Conservation (phyloP, 2,113 vertebrate species). For the Thymallus thymallus region DNA sequence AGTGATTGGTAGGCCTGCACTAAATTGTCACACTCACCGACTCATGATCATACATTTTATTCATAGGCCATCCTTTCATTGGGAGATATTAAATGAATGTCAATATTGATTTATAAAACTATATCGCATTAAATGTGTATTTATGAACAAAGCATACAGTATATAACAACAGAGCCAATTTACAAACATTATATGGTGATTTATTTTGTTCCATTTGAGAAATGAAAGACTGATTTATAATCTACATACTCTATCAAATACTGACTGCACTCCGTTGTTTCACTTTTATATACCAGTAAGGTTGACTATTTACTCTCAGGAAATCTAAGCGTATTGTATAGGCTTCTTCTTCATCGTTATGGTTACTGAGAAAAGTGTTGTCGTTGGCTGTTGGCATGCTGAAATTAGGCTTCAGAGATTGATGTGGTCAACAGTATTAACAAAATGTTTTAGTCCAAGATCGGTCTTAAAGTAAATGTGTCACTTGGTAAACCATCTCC, state of each 20-base stretch:
- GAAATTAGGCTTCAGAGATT: slow-evolving; percentile 4
- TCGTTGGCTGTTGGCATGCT: slow-evolving; percentile 13
- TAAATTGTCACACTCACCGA: no score
- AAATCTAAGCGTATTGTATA: slow-evolving; percentile 78
- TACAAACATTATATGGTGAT: not conserved
- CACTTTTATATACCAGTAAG: slow-evolving; percentile 76
- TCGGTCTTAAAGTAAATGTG: not conserved
- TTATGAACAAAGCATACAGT: not conserved
- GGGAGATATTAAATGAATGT: not conserved
- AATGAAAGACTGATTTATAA: not conserved
- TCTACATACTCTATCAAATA: not conserved
- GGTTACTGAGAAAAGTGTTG: slow-evolving; percentile 25
- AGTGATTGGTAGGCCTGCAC: no score
- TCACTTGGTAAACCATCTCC: not conserved
- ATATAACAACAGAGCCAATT: not conserved
- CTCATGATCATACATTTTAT: no score
- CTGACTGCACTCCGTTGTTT: slow-evolving; percentile 3
- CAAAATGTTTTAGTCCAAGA: not conserved
- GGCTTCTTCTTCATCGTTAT: slow-evolving; percentile 42
- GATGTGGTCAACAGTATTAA: not conserved
- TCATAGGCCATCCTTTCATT: not conserved
- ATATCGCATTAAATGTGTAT: not conserved
- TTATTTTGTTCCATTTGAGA: not conserved
- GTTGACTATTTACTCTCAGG: slow-evolving; percentile 85
- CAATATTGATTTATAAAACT: not conserved